Evolutionary conservation across 2,888 invertebrate genomes (phyloP), one percentile per base, ranked within the genome.

Genomic region (Apamea sordens): DNA sequence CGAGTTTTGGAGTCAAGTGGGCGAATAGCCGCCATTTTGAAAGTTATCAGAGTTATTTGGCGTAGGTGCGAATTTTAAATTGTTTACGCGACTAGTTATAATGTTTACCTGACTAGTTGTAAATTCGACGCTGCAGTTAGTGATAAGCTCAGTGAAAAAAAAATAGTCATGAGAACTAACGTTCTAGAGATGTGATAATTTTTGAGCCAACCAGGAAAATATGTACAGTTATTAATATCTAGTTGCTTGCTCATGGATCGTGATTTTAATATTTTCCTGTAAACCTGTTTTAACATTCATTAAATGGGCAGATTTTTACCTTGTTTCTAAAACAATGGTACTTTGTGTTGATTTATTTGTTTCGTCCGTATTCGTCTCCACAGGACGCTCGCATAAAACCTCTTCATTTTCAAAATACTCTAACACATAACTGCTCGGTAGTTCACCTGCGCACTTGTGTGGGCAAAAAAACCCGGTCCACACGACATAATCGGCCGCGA

Each of bases 1-100:
- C 90, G 81, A 89, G 90, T 92, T 93, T 93, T 89, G 90, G 90
- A 89, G 84, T 85, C 84, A 89, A 90, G 95, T 95, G 95, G 95
- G 96, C 94, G 95, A 94, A 93, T 93, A 91, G 90, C 92, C 92
- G 94, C 94, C 94, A 94, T 95, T 95, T 94, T 94, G 94, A 94
- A 95, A 94, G 92, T 92, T 92, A 94, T 93, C 91, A 89, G 83
- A 83, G 89, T 87, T 87, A 88, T 88, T 92, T 93, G 91, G 95
- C 94, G 96, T 96, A 95, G 96, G 95, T 93, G 94, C 92, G 91
- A 92, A 90, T 89, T 91, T 93, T 89, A 91, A 90, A 90, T 88
- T 92, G 89, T 92, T 92, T 89, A 92, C 89, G 83, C 81, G 81
- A 80, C 77, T 85, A 56, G 71, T 80, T 79, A 69, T 80, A 80